Evolutionary conservation across 37 sponge, comb jelly and placozoan species (phyloP).

Genomic region (Oopsacas minuta): DNA sequence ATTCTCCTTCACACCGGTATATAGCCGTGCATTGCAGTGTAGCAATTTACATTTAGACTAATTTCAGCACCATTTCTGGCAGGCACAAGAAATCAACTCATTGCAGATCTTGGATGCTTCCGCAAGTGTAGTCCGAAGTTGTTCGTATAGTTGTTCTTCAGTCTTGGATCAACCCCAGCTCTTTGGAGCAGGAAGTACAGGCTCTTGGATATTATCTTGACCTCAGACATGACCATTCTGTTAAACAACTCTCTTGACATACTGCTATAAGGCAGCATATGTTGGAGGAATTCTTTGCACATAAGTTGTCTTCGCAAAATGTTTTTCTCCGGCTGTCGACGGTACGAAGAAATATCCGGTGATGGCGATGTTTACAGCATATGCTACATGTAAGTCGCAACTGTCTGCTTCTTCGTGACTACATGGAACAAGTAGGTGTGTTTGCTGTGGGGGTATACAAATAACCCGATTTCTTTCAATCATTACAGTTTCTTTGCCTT

Average conservation of each 20-base stretch:
- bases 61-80: background rate
- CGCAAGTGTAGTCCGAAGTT: background rate
- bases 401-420: conserved; percentile 25
- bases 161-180: background rate
- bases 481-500: background rate
- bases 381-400: background rate
- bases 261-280: background rate
- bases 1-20: background rate
- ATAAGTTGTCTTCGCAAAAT: background rate
- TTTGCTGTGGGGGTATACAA: too few relatives aligned
- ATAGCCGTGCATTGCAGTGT: background rate
- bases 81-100: background rate
- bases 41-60: background rate
- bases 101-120: background rate
- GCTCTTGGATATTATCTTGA: background rate
- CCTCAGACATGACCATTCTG: too few relatives aligned
- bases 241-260: background rate
- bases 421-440: background rate
- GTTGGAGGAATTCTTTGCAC: background rate
- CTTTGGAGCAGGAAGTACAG: background rate
- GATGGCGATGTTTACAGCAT: background rate
- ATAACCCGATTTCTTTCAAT: background rate
- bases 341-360: background rate
- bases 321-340: background rate
- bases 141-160: background rate